phyloP scores from a whole-genome alignment of 2,797 vertebrate species.

The Australoheros facetus region DNA sequence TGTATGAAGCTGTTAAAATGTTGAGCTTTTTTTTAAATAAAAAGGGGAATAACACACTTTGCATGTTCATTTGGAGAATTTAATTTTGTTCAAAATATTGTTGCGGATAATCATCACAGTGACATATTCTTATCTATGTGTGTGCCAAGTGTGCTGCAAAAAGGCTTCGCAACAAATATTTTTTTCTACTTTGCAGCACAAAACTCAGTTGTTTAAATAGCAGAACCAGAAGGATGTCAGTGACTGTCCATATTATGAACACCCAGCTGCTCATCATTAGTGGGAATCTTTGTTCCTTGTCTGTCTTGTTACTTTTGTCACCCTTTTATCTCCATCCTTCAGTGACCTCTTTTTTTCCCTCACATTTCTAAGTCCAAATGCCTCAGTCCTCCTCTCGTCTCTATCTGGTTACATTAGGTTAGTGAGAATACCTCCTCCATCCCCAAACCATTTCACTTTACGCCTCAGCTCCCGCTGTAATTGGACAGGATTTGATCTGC shows the following conservation, averaged over 20 bases:
- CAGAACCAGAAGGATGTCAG: not conserved
- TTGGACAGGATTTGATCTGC: slow-evolving; percentile 55
- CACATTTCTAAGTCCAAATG: not conserved
- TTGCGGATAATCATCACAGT: not conserved
- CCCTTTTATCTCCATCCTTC: not conserved
- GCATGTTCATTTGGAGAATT: not conserved
- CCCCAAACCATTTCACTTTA: slow-evolving; percentile 35
- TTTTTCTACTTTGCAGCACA: not conserved
- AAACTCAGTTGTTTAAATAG: not conserved
- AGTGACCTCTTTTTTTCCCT: not conserved
- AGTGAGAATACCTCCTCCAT: slow-evolving; percentile 12
- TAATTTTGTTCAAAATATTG: not conserved
- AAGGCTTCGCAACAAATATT: not conserved
- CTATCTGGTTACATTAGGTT: slow-evolving; percentile 20
- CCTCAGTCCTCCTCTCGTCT: slow-evolving; percentile 2
- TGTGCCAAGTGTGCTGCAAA: not conserved
- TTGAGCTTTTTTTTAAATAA: not conserved
- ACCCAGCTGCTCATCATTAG: not conserved
- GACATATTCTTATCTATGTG: not conserved
- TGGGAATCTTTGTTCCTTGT: not conserved
- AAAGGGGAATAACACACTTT: not conserved
- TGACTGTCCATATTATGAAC: no score
- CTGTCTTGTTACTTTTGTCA: not conserved
- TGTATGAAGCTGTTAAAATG: not conserved
- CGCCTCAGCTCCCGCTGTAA: slow-evolving; percentile 63